A percentile compares a stretch with the other conserved stretches of the same genome.
Conservation (phyloP, 2,113 vertebrate species). For the Sclerurus mexicanus region DNA sequence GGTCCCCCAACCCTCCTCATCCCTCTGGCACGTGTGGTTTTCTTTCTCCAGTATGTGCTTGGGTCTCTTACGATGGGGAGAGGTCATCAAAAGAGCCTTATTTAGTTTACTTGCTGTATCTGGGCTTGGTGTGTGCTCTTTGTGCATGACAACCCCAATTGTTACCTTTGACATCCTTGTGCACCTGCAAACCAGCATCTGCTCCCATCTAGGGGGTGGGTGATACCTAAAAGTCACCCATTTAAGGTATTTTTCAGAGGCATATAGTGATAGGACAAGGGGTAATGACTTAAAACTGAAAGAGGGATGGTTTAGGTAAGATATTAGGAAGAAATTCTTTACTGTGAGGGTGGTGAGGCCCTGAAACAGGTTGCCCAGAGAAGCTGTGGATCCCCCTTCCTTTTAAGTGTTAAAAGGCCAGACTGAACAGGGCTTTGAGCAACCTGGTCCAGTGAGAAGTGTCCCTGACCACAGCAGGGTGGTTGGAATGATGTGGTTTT, state of each 20-base stretch:
- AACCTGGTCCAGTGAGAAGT: fast-evolving
- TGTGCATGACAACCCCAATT: not conserved
- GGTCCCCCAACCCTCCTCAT: fast-evolving
- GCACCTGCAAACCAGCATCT: not conserved
- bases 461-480: no score
- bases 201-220: fast-evolving
- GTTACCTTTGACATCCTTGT: not conserved
- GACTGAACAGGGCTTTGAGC: not conserved
- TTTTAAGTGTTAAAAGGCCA: not conserved
- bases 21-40: not conserved
- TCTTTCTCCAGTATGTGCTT: fast-evolving
- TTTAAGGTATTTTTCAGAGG: not conserved
- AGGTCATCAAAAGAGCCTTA: not conserved
- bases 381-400: not conserved
- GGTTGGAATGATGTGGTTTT: not conserved
- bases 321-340: not conserved
- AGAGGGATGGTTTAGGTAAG: not conserved
- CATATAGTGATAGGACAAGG: not conserved
- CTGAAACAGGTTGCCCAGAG: not conserved
- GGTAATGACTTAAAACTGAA: not conserved
- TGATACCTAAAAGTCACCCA: not conserved
- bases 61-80: not conserved
- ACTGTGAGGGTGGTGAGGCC: not conserved
- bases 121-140: not conserved
- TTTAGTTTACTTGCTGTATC: not conserved